A percentile compares a stretch with the other conserved stretches of the same genome.
Conservation (phyloP, 1,140 invertebrate species). For the Zaprionus gabonicus region DNA sequence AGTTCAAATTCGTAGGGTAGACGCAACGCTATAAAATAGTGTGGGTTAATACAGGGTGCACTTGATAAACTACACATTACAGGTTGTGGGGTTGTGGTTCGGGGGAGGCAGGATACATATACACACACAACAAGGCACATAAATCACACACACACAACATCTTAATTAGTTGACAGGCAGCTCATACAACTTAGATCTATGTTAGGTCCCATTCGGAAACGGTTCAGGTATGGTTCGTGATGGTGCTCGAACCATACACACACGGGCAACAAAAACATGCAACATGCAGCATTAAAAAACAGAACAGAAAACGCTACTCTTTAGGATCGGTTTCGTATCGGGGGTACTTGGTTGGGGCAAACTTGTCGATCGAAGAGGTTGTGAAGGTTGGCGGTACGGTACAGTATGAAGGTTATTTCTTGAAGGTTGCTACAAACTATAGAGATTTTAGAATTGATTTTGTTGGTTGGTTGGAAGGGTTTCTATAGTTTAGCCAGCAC, state of each 20-base stretch:
- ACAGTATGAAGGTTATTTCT: constrained; percentile 5
- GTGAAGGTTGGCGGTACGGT: constrained; percentile 34
- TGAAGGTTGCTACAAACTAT: constrained; percentile 61
- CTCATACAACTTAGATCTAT: neutral
- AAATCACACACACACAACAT: constrained; percentile 9
- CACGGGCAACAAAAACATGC: constrained; percentile 41
- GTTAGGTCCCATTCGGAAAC: neutral
- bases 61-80: constrained; percentile 54
- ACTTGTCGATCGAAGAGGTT: constrained; percentile 49
- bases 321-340: constrained; percentile 24
- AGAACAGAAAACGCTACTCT: constrained; percentile 29
- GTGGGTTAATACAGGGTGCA: constrained; percentile 67
- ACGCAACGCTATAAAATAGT: constrained; percentile 46
- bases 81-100: constrained; percentile 20
- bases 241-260: constrained; percentile 11
- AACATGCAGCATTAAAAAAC: constrained; percentile 51
- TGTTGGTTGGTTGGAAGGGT: constrained; percentile 35
- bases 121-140: constrained; percentile 10
- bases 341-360: constrained; percentile 27
- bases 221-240: constrained; percentile 3
- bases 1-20: constrained; percentile 52
- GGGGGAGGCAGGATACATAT: neutral
- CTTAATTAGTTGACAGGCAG: constrained; percentile 1
- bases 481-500: constrained; percentile 28
- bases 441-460: constrained; percentile 46